Percentiles rank a stretch among this genome's conserved stretches.
Evolutionary conservation across 2,888 invertebrate species (phyloP).

Genomic region (Drosophila siamana): DNA sequence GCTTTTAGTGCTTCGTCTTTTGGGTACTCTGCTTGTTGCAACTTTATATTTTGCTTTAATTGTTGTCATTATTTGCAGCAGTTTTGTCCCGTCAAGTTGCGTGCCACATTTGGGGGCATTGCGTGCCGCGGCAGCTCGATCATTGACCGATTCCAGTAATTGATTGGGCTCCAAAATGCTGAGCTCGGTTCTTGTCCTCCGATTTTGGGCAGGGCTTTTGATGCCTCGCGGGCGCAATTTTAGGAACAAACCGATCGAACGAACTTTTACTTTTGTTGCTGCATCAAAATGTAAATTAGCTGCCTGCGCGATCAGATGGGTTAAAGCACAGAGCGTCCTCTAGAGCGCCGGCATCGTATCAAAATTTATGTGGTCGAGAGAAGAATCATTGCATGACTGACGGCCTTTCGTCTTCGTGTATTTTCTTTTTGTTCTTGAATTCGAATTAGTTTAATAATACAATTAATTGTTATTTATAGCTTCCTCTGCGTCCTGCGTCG

Average conservation of each 20-base stretch:
- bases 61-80: conserved; percentile 60
- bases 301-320: conserved; percentile 24
- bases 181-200: conserved; percentile 2
- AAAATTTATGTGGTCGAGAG: conserved; percentile 64
- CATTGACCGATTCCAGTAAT: conserved; percentile 77
- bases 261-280: conserved; percentile 69
- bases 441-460: conserved; percentile 81
- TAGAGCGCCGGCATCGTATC: conserved; percentile 14
- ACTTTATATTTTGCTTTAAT: conserved; percentile 46
- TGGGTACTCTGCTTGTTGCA: background rate
- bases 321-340: background rate
- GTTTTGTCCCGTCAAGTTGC: conserved; percentile 3
- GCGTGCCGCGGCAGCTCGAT: conserved; percentile 54
- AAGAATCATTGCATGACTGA: conserved; percentile 73
- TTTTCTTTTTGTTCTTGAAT: conserved; percentile 8
- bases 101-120: conserved; percentile 42
- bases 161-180: conserved; percentile 51
- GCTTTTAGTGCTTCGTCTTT: background rate
- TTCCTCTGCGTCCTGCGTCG: conserved; percentile 53
- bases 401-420: conserved; percentile 67
- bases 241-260: conserved; percentile 49
- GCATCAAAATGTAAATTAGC: conserved; percentile 76
- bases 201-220: conserved; percentile 2
- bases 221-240: conserved; percentile 68
- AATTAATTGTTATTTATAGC: conserved; percentile 81